Evolutionary conservation across 2,113 vertebrate species (phyloP).

Genomic region (Falco punctatus): DNA sequence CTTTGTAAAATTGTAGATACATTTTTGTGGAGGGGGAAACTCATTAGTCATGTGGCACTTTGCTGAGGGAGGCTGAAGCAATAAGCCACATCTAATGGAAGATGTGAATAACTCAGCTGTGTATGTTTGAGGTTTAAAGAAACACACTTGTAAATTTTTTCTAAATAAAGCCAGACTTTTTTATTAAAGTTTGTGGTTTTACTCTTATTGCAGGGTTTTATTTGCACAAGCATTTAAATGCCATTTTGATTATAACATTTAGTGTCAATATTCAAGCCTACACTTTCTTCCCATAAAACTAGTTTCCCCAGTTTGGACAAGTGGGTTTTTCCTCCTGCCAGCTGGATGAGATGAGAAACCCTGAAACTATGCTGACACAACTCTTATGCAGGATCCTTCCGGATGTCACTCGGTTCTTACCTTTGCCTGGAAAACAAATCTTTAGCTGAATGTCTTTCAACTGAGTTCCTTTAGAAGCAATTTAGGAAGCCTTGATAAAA

Average conservation of each 20-base stretch:
- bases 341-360: conserved; percentile 51
- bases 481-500: not conserved
- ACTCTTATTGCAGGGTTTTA: conserved; percentile 73
- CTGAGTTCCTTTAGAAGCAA: not conserved
- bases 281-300: conserved; percentile 73
- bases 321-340: conserved; percentile 64
- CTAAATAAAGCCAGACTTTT: conserved; percentile 78
- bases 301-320: conserved; percentile 61
- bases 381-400: not conserved
- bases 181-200: conserved; percentile 77
- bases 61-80: conserved; percentile 70
- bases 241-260: conserved; percentile 77
- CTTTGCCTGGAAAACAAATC: not conserved
- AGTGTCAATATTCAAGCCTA: conserved; percentile 74
- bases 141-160: conserved; percentile 77
- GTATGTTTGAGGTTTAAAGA: conserved; percentile 70
- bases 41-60: conserved; percentile 65
- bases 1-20: conserved; percentile 20
- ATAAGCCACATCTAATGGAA: conserved; percentile 74
- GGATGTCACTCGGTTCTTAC: conserved; percentile 2
- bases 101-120: conserved; percentile 74
- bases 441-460: not conserved
- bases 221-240: conserved; percentile 78
- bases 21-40: conserved; percentile 63
- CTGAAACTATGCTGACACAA: conserved; percentile 40